These are phyloP conservation scores for Aphidius colemani DNA, from an alignment of 2,888 invertebrate species.

Conservation along the genomic window DNA sequence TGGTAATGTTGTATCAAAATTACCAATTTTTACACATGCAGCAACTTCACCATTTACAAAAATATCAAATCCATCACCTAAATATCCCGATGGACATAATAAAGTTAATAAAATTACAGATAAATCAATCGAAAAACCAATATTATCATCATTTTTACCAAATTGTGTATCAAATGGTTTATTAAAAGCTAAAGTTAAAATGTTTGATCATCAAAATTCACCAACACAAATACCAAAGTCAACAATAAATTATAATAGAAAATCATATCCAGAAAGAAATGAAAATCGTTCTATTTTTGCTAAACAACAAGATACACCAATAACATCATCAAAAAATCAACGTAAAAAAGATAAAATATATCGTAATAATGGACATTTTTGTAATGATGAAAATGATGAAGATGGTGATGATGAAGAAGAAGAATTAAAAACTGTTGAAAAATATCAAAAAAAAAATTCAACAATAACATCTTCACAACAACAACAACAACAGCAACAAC, in stretches of 20 bases:
- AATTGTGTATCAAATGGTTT: constrained; percentile 33
- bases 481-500: background rate
- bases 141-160: constrained; percentile 31
- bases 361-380: too few species aligned
- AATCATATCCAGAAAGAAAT: background rate
- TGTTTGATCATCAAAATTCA: constrained; percentile 41
- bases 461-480: constrained; percentile 2
- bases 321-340: too few species aligned
- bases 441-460: constrained; percentile 33
- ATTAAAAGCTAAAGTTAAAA: constrained; percentile 46
- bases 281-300: too few species aligned
- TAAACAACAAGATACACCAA: too few species aligned
- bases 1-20: constrained; percentile 11
- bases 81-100: background rate
- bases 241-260: constrained; percentile 4
- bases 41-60: constrained; percentile 54
- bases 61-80: constrained; percentile 40
- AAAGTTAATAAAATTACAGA: constrained; percentile 26
- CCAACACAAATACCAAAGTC: constrained; percentile 16
- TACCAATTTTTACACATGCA: constrained; percentile 50
- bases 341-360: too few species aligned
- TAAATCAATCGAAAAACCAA: constrained; percentile 31
- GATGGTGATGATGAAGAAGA: too few species aligned
- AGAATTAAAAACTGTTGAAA: background rate
- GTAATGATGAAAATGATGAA: too few species aligned